Evolutionary conservation across 2,888 invertebrate species (phyloP), one percentile per base, ranked within the genome.

Genomic region (Microchrysa polita): DNA sequence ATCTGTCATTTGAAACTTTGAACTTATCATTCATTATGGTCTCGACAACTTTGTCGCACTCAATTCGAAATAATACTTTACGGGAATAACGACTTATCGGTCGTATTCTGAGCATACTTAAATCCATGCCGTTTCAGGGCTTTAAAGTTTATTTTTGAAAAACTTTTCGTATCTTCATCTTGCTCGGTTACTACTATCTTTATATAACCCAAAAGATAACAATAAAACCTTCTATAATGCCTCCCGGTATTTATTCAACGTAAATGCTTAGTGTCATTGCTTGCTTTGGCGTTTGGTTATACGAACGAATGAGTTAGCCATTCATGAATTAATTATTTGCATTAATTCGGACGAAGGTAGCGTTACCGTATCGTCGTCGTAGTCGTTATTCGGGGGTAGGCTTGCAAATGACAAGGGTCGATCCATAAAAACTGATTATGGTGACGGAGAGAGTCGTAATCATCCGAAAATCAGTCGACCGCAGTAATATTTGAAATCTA

Each of bases 401-500:
- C 14, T 59, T 34, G 23, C n/a, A 16, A 22, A 67, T 14, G 55
- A 69, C 34, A 69, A 69, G 69, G 69, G 69, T 69, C 69, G 55
- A 16, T 48, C 40, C 57, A 69, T 69, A 69, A 69, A 57, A 69
- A 69, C 69, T 69, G 69, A 69, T 69, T 69, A 69, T 18, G 20
- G 42, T 18, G 20, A 40, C 55, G 57, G 69, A 67, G 16, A 34
- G 55, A 34, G 44, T 67, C 55, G 69, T 55, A 69, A 69, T 69
- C 69, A 55, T 69, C 53, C 22, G 1, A 18, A 69, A 69, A 20
- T 55, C 69, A 69, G 55, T 69, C 69, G 48, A 18, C 69, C 55
- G 55, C 69, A 20, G 55, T 69, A 69, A 69, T 40, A 69, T 69
- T 69, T 55, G 52, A 69, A 69, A 69, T 69, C 69, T 69, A 69